A percentile compares a stretch with the other conserved stretches of the same genome.
These are phyloP conservation scores for Oeneis ivallda DNA, from an alignment of 2,888 invertebrate genomes.

Conservation along the genomic window DNA sequence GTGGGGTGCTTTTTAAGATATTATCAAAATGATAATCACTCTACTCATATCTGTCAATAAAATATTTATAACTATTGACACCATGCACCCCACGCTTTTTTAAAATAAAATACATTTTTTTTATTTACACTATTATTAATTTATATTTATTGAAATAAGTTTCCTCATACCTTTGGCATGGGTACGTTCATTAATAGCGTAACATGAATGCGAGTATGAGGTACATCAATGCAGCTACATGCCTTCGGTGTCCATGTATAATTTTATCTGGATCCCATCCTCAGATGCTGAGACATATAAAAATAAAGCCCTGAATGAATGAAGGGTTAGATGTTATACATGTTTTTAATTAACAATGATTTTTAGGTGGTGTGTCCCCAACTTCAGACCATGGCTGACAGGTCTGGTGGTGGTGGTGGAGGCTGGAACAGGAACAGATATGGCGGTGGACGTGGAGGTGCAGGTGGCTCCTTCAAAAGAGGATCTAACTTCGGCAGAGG, in stretches of 20 bases:
- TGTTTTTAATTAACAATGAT: not conserved
- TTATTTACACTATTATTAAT: too few species aligned
- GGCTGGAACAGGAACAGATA: constrained; percentile 81
- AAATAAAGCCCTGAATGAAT: not conserved
- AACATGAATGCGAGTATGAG: constrained; percentile 90
- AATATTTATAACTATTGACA: too few species aligned
- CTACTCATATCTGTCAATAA: too few species aligned
- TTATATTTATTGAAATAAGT: too few species aligned
- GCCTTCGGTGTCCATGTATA: constrained; percentile 90
- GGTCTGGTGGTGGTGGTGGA: constrained; percentile 84
- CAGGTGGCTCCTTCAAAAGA: constrained; percentile 76
- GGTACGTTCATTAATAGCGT: constrained; percentile 83
- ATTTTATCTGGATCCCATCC: constrained; percentile 88
- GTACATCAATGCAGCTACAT: constrained; percentile 85
- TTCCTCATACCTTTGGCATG: constrained; percentile 90
- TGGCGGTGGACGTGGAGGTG: constrained; percentile 71
- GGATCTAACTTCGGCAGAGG: constrained; percentile 73
- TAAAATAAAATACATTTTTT: too few species aligned
- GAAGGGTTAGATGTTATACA: not conserved
- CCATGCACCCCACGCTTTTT: too few species aligned
- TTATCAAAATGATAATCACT: too few species aligned
- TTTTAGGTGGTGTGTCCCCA: constrained; percentile 91
- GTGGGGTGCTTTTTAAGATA: too few species aligned
- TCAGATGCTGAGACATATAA: constrained; percentile 83
- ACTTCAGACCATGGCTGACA: constrained; percentile 88